A percentile compares a stretch with the other conserved stretches of the same genome.
These are phyloP conservation scores for Drosophila pectinifera DNA, from an alignment of 1,140 invertebrate species.

Conservation along the genomic window DNA sequence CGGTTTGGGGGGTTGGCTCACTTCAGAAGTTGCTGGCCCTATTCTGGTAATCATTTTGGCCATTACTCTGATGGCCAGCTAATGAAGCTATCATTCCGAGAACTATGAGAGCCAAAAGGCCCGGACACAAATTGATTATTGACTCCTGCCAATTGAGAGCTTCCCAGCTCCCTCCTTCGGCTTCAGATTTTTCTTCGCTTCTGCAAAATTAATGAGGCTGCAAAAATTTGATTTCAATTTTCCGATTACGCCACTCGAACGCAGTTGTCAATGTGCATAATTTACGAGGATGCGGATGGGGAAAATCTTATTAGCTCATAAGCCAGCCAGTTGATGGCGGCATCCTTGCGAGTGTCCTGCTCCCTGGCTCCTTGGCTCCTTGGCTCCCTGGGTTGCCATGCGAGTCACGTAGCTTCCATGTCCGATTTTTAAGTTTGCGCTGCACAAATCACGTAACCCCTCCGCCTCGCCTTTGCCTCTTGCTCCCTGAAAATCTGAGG, in stretches of 20 bases:
- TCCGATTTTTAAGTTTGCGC: conserved; percentile 80
- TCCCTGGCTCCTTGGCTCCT: conserved; percentile 5
- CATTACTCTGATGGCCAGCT: conserved; percentile 69
- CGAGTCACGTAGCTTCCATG: conserved; percentile 71
- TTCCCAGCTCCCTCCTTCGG: conserved; percentile 5
- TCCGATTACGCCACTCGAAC: conserved; percentile 57
- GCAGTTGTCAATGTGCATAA: conserved; percentile 70
- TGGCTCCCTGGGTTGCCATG: conserved; percentile 21
- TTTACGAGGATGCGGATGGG: conserved; percentile 45
- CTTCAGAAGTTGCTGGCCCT: conserved; percentile 9
- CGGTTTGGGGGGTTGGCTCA: background rate
- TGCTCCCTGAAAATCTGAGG: background rate
- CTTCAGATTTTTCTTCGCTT: conserved; percentile 6
- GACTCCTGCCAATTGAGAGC: conserved; percentile 22
- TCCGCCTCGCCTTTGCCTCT: background rate
- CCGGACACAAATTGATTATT: conserved; percentile 37
- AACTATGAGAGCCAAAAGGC: conserved; percentile 28
- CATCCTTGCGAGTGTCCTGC: conserved; percentile 19
- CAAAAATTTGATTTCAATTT: conserved; percentile 80
- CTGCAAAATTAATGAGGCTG: conserved; percentile 72
- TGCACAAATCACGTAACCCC: conserved; percentile 77
- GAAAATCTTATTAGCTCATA: conserved; percentile 72
- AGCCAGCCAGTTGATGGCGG: conserved; percentile 44
- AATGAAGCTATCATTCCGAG: conserved; percentile 67
- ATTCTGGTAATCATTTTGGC: conserved; percentile 50